Conservation (phyloP, 1,140 invertebrate species). For the Apis dorsata region DNA sequence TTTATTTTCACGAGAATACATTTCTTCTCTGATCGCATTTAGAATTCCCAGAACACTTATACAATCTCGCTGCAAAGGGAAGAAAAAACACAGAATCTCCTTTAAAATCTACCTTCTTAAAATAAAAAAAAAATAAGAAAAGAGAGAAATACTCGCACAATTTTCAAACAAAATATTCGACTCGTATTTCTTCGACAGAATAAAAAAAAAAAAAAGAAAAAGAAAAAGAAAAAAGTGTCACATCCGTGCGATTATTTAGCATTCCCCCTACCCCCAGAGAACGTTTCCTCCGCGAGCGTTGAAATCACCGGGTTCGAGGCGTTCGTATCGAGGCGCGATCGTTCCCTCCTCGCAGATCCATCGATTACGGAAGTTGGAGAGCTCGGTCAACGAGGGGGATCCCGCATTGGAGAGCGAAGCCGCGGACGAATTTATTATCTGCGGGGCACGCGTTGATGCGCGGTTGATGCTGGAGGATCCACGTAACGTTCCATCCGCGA, state of each 20-base stretch:
- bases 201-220: not conserved
- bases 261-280: not conserved
- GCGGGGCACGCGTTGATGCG: constrained; percentile 6
- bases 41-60: no score
- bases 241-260: not conserved
- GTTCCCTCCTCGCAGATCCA: constrained; percentile 19
- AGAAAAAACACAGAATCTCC: no score
- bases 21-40: no score
- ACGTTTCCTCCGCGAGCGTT: constrained; percentile 13
- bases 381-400: not conserved
- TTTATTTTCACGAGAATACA: no score
- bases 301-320: constrained; percentile 14
- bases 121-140: no score
- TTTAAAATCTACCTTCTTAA: no score
- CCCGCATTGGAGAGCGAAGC: not conserved
- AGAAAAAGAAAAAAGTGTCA: not conserved
- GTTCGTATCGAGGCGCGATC: constrained; percentile 14
- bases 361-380: constrained; percentile 39
- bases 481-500: constrained; percentile 31
- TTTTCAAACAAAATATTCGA: not conserved
- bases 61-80: no score
- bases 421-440: constrained; percentile 35
- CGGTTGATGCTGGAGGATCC: constrained; percentile 11
- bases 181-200: no score
- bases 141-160: not conserved